Conservation (phyloP, 1,140 invertebrate species). For the Dreissena rostriformis region DNA sequence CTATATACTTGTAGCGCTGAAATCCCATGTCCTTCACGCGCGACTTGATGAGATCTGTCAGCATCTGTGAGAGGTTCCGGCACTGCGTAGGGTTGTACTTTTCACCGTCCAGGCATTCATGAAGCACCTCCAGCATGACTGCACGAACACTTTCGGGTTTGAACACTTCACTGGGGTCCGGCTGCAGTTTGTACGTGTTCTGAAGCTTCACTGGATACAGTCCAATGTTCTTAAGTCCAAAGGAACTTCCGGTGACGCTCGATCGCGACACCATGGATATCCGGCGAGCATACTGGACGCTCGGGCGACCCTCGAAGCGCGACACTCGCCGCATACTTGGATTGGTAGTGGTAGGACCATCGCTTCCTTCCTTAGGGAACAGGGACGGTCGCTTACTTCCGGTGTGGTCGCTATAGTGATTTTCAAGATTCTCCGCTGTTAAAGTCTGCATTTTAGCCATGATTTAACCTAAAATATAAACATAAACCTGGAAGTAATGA, state of each 20-base stretch:
- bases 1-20: slow-evolving; percentile 73
- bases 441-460: slow-evolving; percentile 49
- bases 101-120: slow-evolving; percentile 68
- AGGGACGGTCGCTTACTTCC: slow-evolving; percentile 41
- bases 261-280: slow-evolving; percentile 65
- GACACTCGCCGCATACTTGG: slow-evolving; percentile 57
- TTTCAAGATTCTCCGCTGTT: slow-evolving; percentile 34
- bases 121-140: slow-evolving; percentile 62
- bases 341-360: slow-evolving; percentile 37
- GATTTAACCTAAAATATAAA: no score
- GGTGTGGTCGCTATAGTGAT: slow-evolving; percentile 12
- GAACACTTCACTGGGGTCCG: slow-evolving; percentile 63
- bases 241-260: slow-evolving; percentile 51
- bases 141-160: slow-evolving; percentile 59
- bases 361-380: slow-evolving; percentile 21
- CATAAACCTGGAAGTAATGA: no score
- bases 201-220: slow-evolving; percentile 57
- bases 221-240: slow-evolving; percentile 53
- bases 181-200: slow-evolving; percentile 70
- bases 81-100: slow-evolving; percentile 66
- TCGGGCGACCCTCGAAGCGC: slow-evolving; percentile 37
- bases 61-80: slow-evolving; percentile 61
- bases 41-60: slow-evolving; percentile 71
- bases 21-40: slow-evolving; percentile 71
- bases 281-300: slow-evolving; percentile 55